Evolutionary conservation across 2,797 vertebrate species (phyloP), one percentile per base, ranked within the genome.

Genomic region (Acanthurus leucopareius): DNA sequence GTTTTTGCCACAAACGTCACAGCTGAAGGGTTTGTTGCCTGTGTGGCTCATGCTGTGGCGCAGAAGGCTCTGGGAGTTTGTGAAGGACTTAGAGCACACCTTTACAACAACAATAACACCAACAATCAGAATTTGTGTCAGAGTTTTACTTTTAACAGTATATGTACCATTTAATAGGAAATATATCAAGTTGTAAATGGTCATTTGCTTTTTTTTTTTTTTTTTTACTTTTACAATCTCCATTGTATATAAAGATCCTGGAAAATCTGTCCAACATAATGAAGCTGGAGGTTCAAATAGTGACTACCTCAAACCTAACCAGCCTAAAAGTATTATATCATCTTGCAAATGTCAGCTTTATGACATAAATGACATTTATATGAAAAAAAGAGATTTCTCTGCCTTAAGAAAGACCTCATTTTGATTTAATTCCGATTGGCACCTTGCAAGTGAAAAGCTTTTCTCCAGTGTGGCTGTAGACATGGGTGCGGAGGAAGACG

Each of bases 1-100:
- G 48, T 94, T 94, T 86, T 97, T 97, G 77, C 94, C 94, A 52
- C 97, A 98, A 63, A 95, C 83, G 28, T 95, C 88, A 16, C 97
- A 98, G 63, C 93, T 93, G 92, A 93, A 96, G 51, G 97, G 95
- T 45, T 95, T 95, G 68, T 94, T 93, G 38, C 96, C 96, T 0
- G 96, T 96, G 88, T 98, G 97, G n/a, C 95, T 97, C 86, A 97
- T 94, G 85, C 95, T 95, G 94, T 98, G 97, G 70, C 97, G 96
- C 75, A 97, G 94, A 84, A 97, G 94, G 91, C 97, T 97, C 91
- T 97, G 96, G 0, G 97, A 97, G 0, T 96, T 96, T 6, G 96
- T 96, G 93, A 97, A 98, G 70, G 96, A 95, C 92, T 98, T 98
- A 56, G 94, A 88, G 75, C 97, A 98, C 66, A 93, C 88, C 94